Evolutionary conservation across 2,888 invertebrate species (phyloP).

Genomic region (Caenorhabditis parvicauda): DNA sequence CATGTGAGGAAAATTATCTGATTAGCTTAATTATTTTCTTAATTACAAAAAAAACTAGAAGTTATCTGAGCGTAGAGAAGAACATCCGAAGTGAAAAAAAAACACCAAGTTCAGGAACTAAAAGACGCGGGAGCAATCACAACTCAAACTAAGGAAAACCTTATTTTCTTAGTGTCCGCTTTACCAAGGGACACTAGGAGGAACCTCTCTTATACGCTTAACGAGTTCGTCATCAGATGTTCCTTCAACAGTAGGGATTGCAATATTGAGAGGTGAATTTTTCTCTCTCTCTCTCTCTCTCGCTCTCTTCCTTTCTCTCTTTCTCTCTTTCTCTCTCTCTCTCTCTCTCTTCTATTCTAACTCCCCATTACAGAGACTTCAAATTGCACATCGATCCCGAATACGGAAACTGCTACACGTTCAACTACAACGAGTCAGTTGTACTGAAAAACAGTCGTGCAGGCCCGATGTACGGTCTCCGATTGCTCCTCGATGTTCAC

Average conservation of each 20-base stretch:
- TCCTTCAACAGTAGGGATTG: slow-evolving; percentile 62
- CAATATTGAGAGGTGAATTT: slow-evolving; percentile 38
- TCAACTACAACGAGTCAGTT: slow-evolving; percentile 62
- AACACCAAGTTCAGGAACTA: slow-evolving; percentile 42
- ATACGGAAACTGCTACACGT: slow-evolving; percentile 63
- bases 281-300: neutral
- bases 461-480: slow-evolving; percentile 54
- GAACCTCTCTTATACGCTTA: slow-evolving; percentile 53
- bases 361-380: slow-evolving; percentile 54
- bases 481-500: slow-evolving; percentile 61
- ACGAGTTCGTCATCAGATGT: slow-evolving; percentile 61
- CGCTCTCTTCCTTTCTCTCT: no score
- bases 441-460: slow-evolving; percentile 56
- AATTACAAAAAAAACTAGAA: no score
- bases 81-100: no score
- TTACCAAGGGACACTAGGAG: slow-evolving; percentile 48
- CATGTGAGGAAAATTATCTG: slow-evolving; percentile 15
- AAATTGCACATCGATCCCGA: slow-evolving; percentile 62
- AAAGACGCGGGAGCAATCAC: slow-evolving; percentile 60
- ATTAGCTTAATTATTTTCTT: neutral
- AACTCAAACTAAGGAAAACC: slow-evolving; percentile 60
- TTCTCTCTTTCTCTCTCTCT: no score
- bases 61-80: no score
- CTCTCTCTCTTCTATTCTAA: neutral
- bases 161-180: slow-evolving; percentile 60